Percentiles rank a stretch among this genome's conserved stretches.
phyloP scores from a whole-genome alignment of 2,113 vertebrate species.

The Strigops habroptila region DNA sequence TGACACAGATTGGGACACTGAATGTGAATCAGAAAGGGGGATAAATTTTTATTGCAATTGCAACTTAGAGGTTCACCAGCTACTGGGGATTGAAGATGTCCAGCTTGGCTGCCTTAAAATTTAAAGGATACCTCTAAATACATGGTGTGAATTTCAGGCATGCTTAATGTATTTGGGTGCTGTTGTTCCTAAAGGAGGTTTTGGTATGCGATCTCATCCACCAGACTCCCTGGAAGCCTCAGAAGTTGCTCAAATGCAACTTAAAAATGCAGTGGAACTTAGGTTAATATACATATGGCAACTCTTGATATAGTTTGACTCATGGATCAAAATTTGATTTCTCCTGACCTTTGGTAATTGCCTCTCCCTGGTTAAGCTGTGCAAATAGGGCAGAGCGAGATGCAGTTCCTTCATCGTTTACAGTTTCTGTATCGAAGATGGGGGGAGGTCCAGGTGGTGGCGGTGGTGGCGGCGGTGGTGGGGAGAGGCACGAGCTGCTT shows the following conservation, averaged over 20 bases:
- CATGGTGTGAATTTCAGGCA: not conserved
- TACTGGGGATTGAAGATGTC: not conserved
- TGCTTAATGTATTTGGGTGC: not conserved
- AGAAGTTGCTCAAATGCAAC: not conserved
- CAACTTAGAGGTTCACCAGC: not conserved
- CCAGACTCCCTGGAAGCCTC: not conserved
- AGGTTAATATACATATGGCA: not conserved
- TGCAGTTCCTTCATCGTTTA: conserved; percentile 64
- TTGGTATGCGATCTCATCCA: not conserved
- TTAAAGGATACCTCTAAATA: not conserved
- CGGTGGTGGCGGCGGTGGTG: conserved; percentile 62
- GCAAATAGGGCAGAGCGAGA: conserved; percentile 87
- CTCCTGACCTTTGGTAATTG: conserved; percentile 87
- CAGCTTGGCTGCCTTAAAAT: not conserved
- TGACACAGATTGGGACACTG: not conserved
- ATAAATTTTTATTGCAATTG: not conserved
- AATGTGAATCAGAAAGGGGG: not conserved
- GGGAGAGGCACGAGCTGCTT: conserved; percentile 62
- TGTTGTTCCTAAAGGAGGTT: not conserved
- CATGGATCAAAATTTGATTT: not conserved
- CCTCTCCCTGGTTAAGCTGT: conserved; percentile 93
- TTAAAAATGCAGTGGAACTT: not conserved
- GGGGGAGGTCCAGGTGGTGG: conserved; percentile 85
- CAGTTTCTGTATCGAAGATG: conserved; percentile 63
- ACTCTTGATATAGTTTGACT: not conserved